Base-by-base conservation (phyloP, 2,888 invertebrate genomes). In the Danaus chrysippus region DNA sequence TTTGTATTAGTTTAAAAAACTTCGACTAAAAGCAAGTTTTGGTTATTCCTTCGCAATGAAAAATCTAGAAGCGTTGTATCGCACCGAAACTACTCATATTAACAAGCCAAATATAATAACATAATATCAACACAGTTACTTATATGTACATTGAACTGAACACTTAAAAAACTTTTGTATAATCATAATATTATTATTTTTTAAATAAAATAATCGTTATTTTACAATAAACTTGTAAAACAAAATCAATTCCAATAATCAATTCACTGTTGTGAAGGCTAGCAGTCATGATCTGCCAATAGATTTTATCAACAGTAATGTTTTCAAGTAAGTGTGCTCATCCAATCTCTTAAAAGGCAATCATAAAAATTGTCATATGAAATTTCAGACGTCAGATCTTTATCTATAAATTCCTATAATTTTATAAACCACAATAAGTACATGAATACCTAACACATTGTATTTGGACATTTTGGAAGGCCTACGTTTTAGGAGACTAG, bases 401-500 rank as follows among this genome's bases (percentile, higher is more conserved):
- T 49, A 10, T 49, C 23, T 3, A 5, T 34, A 5, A 8, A 5
- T 34, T 1, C 10, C 17, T n/a, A 17, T 49, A 49, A 17, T 49
- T 49, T 49, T 17, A 9, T 49, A 49, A 54, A 54, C 54, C 58
- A 44, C 54, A 34, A 74, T 83, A 83, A 83, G 81, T 81, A 82
- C 83, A 67, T 73, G 74, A 74, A 77, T 34, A 49, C 46, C 15
- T 49, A 49, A 49, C 81, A 79, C 72, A 72, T 71, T 73, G 72
- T 59, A 65, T 78, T 75, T 76, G 73, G 71, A 76, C 70, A 78
- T 78, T 54, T 77, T 81, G 78, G 75, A 77, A 75, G 73, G 68
- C 76, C 78, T 78, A 78, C 79, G 77, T 73, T 73, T 74, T 68
- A 70, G 68, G 66, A 76, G 84, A 84, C 85, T 84, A 84, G 83